phyloP scores from a whole-genome alignment of 2,797 vertebrate genomes.

The Ctenochaetus hawaiiensis region DNA sequence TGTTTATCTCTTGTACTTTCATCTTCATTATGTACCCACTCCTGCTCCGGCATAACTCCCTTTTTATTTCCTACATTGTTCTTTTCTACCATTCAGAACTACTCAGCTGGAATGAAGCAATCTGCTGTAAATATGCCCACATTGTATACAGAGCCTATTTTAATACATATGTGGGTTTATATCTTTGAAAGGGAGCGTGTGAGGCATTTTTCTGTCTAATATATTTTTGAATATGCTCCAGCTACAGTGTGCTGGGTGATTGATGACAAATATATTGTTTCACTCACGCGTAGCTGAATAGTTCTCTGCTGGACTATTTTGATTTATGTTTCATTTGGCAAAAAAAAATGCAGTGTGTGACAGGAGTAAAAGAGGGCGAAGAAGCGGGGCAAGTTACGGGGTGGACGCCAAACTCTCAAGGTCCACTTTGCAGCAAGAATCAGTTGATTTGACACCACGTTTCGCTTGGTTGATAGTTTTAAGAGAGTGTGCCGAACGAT shows the following conservation, averaged over 20 bases:
- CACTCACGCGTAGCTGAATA: constrained; percentile 8
- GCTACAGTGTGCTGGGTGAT: constrained; percentile 12
- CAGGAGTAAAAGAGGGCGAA: constrained; percentile 1
- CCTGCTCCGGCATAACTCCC: neutral
- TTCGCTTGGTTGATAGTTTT: constrained; percentile 47
- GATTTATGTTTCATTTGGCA: constrained; percentile 38
- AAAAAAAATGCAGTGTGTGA: constrained; percentile 12
- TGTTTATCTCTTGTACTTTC: constrained; percentile 30
- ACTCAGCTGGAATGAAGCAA: constrained; percentile 12
- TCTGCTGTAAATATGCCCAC: constrained; percentile 29
- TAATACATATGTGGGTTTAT: constrained; percentile 23
- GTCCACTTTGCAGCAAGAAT: constrained; percentile 38
- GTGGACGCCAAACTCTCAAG: constrained; percentile 27
- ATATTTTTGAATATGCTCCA: constrained; percentile 31
- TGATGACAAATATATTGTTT: constrained; percentile 38
- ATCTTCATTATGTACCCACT: constrained; percentile 28
- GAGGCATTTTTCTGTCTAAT: constrained; percentile 18
- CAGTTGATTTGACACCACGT: constrained; percentile 30
- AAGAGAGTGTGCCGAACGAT: constrained; percentile 17
- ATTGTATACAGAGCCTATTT: constrained; percentile 12
- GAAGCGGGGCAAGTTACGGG: neutral
- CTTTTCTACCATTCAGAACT: constrained; percentile 25
- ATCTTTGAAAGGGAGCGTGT: neutral
- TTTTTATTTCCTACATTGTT: constrained; percentile 19
- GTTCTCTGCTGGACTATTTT: constrained; percentile 14